A percentile compares a stretch with the other conserved stretches of the same genome.
phyloP scores from a whole-genome alignment of 2,797 vertebrate genomes.

The Hephaestus fuliginosus region DNA sequence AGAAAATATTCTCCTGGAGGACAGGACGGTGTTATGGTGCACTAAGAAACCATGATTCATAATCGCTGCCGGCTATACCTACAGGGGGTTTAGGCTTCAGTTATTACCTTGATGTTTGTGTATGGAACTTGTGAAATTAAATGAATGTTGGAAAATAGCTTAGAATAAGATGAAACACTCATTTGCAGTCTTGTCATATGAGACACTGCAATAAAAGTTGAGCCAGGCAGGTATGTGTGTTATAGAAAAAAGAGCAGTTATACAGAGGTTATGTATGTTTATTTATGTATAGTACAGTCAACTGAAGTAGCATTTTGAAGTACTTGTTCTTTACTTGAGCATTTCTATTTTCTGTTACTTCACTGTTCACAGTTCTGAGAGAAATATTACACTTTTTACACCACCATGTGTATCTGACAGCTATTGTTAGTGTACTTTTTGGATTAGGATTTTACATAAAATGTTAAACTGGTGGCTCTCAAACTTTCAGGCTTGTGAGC shows the following conservation, averaged over 20 bases:
- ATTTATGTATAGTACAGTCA: not conserved
- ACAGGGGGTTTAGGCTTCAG: conserved; percentile 36
- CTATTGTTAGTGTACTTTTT: not conserved
- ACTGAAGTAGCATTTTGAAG: not conserved
- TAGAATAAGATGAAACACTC: not conserved
- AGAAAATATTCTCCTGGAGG: conserved; percentile 23
- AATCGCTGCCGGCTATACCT: conserved; percentile 48
- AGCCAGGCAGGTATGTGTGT: not conserved
- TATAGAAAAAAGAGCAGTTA: not conserved
- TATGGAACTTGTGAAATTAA: conserved; percentile 39
- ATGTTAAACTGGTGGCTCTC: too few species aligned
- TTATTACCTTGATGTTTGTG: conserved; percentile 45
- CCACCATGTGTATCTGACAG: not conserved
- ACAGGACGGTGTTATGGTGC: conserved; percentile 23
- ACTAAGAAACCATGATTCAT: conserved; percentile 34
- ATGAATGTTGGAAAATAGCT: conserved; percentile 45
- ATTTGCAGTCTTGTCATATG: conserved; percentile 10
- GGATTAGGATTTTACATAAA: not conserved
- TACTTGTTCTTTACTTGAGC: not conserved
- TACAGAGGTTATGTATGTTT: not conserved
- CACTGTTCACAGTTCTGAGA: not conserved
- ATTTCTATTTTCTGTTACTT: not conserved
- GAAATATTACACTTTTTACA: not conserved
- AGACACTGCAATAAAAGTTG: not conserved
- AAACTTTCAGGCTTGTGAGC: too few species aligned